Base-by-base conservation (phyloP, 1,140 invertebrate species). In the Lerema accius region DNA sequence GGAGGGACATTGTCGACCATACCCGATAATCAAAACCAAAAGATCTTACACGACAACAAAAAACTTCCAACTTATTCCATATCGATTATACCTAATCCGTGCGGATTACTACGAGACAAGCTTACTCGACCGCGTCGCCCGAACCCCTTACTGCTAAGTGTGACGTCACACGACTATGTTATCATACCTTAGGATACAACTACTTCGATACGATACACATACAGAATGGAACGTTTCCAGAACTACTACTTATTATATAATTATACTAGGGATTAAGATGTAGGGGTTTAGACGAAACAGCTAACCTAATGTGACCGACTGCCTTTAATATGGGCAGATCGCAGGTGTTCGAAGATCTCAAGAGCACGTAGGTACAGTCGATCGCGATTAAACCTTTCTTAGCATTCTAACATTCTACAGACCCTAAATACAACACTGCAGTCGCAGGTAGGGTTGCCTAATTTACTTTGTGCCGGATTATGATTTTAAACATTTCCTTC, bases 1-100 rank as follows among this genome's bases (percentile, higher is more conserved):
- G 84, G 82, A 80, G 84, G 86, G 83, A 86, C 80, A 5, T 13
- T 9, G 80, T 85, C 85, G 59, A 84, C 86, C 84, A 53, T 80
- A 45, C 82, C 84, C 71, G 76, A 79, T 63, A 83, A 85, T 65
- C 46, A 45, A 65, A 80, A 67, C 53, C 26, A 76, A 70, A 71
- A 42, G 62, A 37, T 49, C 26, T 63, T 63, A 71, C 45, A 53
- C 40, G 40, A 50, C 58, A 76, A 79, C 56, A 46, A 26, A 79
- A 79, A 67, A 55, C 43, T 45, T 26, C 49, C 50, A 65, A 67
- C 65, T 70, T 67, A 71, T 67, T 48, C 50, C 45, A 58, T 63
- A 26, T 48, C 45, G 45, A 17, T 55, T 55, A 55, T 37, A 55
- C 35, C 39, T 55, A 55, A 28, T 11, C 51, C 35, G n/a, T 14